Evolutionary conservation across 2,113 vertebrate genomes (phyloP).

Genomic region (Stercorarius parasiticus): DNA sequence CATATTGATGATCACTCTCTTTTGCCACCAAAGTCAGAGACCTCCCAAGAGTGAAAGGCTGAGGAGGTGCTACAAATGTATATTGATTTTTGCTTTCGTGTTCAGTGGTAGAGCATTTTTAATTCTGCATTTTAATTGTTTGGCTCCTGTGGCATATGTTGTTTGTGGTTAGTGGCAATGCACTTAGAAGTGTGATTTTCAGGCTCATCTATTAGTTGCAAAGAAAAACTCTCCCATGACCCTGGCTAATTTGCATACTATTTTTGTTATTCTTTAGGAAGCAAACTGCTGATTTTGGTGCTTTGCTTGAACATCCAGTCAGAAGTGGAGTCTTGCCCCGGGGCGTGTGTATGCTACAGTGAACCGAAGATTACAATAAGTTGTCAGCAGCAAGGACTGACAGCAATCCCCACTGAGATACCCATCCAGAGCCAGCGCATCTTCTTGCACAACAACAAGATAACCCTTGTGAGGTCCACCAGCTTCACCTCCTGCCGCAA

Average conservation of each 20-base stretch:
- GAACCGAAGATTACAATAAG: conserved; percentile 93
- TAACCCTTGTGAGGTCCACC: conserved; percentile 85
- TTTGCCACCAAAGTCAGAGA: not conserved
- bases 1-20: not conserved
- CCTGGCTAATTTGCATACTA: conserved; percentile 27
- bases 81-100: not conserved
- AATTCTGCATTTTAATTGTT: not conserved
- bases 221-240: not conserved
- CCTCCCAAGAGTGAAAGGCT: not conserved
- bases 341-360: conserved; percentile 93
- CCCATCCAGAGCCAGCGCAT: conserved; percentile 92
- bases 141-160: not conserved
- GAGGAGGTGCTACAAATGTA: not conserved
- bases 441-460: conserved; percentile 95
- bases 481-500: conserved; percentile 93
- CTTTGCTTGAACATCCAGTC: conserved; percentile 88
- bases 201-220: not conserved
- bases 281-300: conserved; percentile 89
- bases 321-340: conserved; percentile 85
- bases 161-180: not conserved
- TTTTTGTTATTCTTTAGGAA: conserved; percentile 77
- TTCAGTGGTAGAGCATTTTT: not conserved
- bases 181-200: not conserved
- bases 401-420: conserved; percentile 88
- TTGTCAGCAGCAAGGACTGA: conserved; percentile 95